These are phyloP conservation scores for Heterotilapia buettikoferi DNA, from an alignment of 2,113 vertebrate genomes.

Conservation along the genomic window DNA sequence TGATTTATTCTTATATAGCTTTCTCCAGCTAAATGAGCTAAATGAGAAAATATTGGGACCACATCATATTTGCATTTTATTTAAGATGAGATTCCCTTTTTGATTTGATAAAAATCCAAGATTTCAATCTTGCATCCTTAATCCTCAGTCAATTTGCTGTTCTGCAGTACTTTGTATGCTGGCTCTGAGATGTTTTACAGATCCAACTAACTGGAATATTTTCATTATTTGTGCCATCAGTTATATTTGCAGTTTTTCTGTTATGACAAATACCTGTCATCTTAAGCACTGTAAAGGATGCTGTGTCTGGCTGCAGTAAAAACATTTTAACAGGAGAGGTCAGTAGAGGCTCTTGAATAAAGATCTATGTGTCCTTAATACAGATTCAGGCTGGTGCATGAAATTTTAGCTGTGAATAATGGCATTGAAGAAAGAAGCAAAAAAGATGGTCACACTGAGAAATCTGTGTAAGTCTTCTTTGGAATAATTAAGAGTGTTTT, in stretches of 20 bases:
- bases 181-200: background rate
- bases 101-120: background rate
- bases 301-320: slow-evolving; percentile 4
- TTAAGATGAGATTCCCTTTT: background rate
- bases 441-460: background rate
- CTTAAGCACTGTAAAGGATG: background rate
- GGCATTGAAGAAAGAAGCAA: background rate
- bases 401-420: background rate
- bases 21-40: background rate
- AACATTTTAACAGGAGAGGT: slow-evolving; percentile 48
- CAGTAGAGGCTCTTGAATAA: slow-evolving; percentile 12
- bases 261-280: background rate
- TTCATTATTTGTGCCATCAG: background rate
- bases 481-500: background rate
- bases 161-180: background rate
- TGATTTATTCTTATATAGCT: background rate
- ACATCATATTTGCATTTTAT: background rate
- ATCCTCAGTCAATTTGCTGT: background rate
- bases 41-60: background rate
- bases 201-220: background rate
- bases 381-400: background rate
- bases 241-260: background rate
- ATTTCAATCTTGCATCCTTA: background rate
- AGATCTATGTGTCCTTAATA: background rate
- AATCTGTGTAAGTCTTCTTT: background rate